Evolutionary conservation across 2,113 vertebrate genomes (phyloP), one percentile per base, ranked within the genome.

Genomic region (Notarius lentiginosus): DNA sequence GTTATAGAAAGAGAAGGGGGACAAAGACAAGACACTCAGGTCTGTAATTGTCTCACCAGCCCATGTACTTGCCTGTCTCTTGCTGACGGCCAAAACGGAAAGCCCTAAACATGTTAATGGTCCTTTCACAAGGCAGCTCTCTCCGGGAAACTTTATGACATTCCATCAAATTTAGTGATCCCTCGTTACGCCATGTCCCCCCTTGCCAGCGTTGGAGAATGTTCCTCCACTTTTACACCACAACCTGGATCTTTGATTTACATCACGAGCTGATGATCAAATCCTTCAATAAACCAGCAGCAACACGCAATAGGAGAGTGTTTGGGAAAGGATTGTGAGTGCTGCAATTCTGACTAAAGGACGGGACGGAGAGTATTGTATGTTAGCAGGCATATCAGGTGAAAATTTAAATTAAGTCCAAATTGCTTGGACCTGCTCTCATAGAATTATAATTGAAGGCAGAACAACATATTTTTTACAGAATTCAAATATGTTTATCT

Each of bases 151-250:
- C 65, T 89, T 86, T 89, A 89, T 79, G 85, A 84, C 22, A 34
- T 73, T 89, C 84, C 88, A 89, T 89, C 80, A 89, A 86, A 86
- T 89, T 86, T 86, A 84, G 88, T 27, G 73, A 86, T 72, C 88
- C 55, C 84, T 84, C 75, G 73, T 86, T 84, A 86, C 9, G 55
- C 34, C 15, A 61, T 56, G 76, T 68, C 84, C 60, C 49, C 41
- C 55, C 61, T 6, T 75, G 55, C 73, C 56, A 49, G 80, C 30
- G 7, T 18, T 24, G 56, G 70, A 60, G 70, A 73, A 30, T 20
- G 66, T 82, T 70, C 68, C 70, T 51, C 41, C 63, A 22, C 63
- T 60, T 88, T 85, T 60, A 83, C 84, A 24, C 30, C 73, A 83
- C 53, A 24, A 55, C 41, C 84, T 55, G 63, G 63, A 79, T 70